phyloP scores from a whole-genome alignment of 2,888 invertebrate species.

The Osmoderma eremita region DNA sequence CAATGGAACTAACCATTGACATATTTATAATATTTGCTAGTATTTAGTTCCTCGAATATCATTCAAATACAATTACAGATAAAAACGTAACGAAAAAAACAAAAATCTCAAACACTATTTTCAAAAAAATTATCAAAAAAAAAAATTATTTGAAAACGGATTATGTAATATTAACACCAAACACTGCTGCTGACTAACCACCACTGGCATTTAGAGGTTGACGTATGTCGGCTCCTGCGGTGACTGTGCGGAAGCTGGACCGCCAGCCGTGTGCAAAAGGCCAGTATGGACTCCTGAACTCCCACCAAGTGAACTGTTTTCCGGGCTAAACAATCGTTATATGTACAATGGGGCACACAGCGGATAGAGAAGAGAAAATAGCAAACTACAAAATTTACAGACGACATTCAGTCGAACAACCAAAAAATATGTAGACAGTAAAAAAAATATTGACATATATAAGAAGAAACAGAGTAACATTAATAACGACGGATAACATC shows the following conservation, averaged over 20 bases:
- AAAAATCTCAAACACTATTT: slow-evolving; percentile 23
- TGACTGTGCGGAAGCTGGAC: slow-evolving; percentile 70
- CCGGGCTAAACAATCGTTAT: slow-evolving; percentile 65
- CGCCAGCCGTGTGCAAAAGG: slow-evolving; percentile 66
- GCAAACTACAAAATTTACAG: slow-evolving; percentile 39
- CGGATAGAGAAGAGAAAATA: slow-evolving; percentile 48
- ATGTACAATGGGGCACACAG: slow-evolving; percentile 62
- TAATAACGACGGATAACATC: slow-evolving; percentile 31
- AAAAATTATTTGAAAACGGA: slow-evolving; percentile 47
- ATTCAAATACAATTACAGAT: slow-evolving; percentile 7
- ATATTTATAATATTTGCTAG: not conserved
- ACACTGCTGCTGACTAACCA: slow-evolving; percentile 65
- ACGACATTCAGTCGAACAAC: slow-evolving; percentile 43
- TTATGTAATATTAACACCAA: slow-evolving; percentile 52
- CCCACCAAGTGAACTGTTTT: slow-evolving; percentile 60
- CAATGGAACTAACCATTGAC: too few species aligned
- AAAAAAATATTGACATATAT: slow-evolving; percentile 41
- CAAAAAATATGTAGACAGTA: slow-evolving; percentile 46
- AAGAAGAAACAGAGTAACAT: slow-evolving; percentile 42
- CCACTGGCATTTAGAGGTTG: slow-evolving; percentile 81
- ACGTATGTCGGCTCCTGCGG: slow-evolving; percentile 93
- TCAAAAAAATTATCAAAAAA: slow-evolving; percentile 44
- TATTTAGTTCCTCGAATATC: slow-evolving; percentile 26
- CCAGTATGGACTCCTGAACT: slow-evolving; percentile 61
- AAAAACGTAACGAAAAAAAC: slow-evolving; percentile 18